Evolutionary conservation across 2,888 invertebrate genomes (phyloP).

Genomic region (Ctenicera cuprea): DNA sequence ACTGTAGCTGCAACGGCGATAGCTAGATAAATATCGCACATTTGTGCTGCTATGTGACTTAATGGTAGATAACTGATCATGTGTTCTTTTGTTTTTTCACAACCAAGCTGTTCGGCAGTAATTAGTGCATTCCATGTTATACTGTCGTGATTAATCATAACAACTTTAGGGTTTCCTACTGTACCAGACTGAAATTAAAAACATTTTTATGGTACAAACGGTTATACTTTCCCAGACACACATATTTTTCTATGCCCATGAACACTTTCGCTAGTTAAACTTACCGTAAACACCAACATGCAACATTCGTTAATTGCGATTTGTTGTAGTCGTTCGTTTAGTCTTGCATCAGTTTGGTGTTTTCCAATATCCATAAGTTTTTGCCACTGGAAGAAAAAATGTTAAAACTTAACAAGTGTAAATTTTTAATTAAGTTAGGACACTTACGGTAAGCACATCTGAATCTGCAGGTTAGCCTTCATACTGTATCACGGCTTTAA

Average conservation of each 20-base stretch:
- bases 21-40: slow-evolving; percentile 85
- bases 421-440: neutral
- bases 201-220: slow-evolving; percentile 9
- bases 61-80: slow-evolving; percentile 90
- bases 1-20: slow-evolving; percentile 80
- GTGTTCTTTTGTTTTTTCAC: slow-evolving; percentile 77
- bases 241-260: too few relatives aligned
- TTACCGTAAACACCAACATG: slow-evolving; percentile 89
- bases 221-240: too few relatives aligned
- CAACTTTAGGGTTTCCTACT: slow-evolving; percentile 92
- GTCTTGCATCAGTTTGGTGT: slow-evolving; percentile 80
- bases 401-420: slow-evolving; percentile 8
- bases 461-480: slow-evolving; percentile 76
- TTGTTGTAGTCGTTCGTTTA: slow-evolving; percentile 80
- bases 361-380: slow-evolving; percentile 85
- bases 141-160: slow-evolving; percentile 95
- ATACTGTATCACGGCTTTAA: slow-evolving; percentile 88
- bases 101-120: slow-evolving; percentile 74
- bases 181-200: slow-evolving; percentile 85
- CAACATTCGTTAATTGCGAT: slow-evolving; percentile 90
- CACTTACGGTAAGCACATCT: slow-evolving; percentile 75
- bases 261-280: slow-evolving; percentile 62
- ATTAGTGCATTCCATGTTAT: slow-evolving; percentile 81
- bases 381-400: slow-evolving; percentile 81
- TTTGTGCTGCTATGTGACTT: slow-evolving; percentile 94